phyloP scores from a whole-genome alignment of 2,797 vertebrate genomes.

The Falco novaeseelandiae region DNA sequence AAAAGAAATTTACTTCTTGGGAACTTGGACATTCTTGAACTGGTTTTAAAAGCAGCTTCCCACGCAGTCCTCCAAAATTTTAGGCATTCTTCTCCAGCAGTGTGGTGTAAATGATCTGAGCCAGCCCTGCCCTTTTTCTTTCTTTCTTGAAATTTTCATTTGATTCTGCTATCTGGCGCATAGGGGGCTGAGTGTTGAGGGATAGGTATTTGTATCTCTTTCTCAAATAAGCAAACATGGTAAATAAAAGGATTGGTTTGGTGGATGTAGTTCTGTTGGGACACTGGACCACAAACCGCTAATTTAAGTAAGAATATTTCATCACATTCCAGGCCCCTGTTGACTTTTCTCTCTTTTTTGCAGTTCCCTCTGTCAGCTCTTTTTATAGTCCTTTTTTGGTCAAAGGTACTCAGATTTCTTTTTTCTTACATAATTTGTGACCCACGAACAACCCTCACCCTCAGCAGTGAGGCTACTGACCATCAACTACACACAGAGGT shows the following conservation, averaged over 20 bases:
- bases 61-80: neutral
- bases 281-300: neutral
- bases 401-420: neutral
- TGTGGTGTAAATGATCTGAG: neutral
- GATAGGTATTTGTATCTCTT: neutral
- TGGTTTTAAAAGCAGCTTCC: neutral
- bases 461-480: neutral
- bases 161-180: neutral
- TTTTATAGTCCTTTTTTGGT: neutral
- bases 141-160: neutral
- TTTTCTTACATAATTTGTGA: neutral
- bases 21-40: neutral
- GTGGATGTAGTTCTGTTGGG: neutral
- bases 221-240: neutral
- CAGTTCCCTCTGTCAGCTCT: neutral
- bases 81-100: neutral
- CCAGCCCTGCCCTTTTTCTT: neutral
- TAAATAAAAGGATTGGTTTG: neutral
- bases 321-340: neutral
- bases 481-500: neutral
- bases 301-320: neutral
- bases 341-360: neutral
- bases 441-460: neutral
- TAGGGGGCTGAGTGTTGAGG: neutral
- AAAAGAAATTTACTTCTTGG: neutral